Conservation (phyloP, 2,113 vertebrate species). For the Cephalopholis sonnerati region DNA sequence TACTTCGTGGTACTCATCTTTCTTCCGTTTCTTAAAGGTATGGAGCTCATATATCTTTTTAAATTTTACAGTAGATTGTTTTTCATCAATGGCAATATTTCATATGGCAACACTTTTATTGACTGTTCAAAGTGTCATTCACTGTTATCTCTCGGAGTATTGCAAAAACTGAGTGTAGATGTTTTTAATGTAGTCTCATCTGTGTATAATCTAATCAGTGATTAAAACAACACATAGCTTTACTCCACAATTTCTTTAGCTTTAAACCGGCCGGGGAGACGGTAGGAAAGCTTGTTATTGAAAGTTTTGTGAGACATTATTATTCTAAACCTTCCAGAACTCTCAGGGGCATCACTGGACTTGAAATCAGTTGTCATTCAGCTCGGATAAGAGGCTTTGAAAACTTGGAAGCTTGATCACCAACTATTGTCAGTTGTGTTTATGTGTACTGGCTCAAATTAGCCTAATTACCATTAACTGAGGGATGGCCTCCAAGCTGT, state of each 20-base stretch:
- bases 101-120: background rate
- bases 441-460: constrained; percentile 57
- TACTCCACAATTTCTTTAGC: background rate
- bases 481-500: constrained; percentile 41
- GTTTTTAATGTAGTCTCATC: background rate
- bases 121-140: background rate
- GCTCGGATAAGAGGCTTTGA: constrained; percentile 56
- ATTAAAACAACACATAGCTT: background rate
- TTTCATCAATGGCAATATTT: background rate
- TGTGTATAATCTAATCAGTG: background rate
- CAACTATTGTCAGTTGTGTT: constrained; percentile 56
- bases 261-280: background rate
- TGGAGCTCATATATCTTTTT: constrained; percentile 7
- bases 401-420: constrained; percentile 62
- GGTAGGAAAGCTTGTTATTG: constrained; percentile 20
- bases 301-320: constrained; percentile 23
- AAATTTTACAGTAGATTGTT: background rate
- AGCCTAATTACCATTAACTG: constrained; percentile 56
- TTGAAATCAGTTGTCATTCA: constrained; percentile 63
- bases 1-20: constrained; percentile 84
- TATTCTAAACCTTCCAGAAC: constrained; percentile 46
- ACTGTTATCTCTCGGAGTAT: background rate
- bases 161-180: background rate
- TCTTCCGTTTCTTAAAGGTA: constrained; percentile 86
- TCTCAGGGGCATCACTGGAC: constrained; percentile 34